Percentiles rank a stretch among this genome's conserved stretches.
Evolutionary conservation across 2,113 vertebrate species (phyloP).

Genomic region (Talpa occidentalis): DNA sequence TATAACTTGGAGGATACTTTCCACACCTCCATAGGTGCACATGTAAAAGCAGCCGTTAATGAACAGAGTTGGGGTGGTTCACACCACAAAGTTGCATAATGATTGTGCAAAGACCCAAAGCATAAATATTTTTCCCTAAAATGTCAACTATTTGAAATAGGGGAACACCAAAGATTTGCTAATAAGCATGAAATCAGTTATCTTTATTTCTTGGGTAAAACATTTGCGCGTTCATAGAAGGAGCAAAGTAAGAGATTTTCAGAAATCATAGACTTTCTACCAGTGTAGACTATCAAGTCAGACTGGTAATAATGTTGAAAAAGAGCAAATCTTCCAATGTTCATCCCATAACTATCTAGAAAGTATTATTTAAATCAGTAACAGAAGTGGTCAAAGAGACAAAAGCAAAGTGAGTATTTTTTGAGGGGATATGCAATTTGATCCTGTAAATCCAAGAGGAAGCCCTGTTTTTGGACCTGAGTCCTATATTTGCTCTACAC

Average conservation of each 20-base stretch:
- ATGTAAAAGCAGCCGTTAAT: background rate
- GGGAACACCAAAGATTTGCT: background rate
- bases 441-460: background rate
- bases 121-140: background rate
- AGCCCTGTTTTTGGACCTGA: background rate
- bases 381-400: background rate
- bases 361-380: constrained; percentile 17
- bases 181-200: background rate
- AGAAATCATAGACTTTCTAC: background rate
- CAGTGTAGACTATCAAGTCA: background rate
- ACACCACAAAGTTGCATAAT: background rate
- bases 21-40: too few relatives aligned
- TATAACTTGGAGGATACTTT: too few relatives aligned
- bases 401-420: background rate
- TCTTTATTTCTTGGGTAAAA: constrained; percentile 9
- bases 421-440: background rate
- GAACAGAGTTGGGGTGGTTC: background rate
- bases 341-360: background rate
- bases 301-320: background rate
- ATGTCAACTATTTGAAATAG: background rate
- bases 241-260: background rate
- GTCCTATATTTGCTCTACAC: background rate
- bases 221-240: background rate
- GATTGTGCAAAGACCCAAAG: background rate
- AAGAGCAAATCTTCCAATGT: background rate